Evolutionary conservation across 2,888 invertebrate species (phyloP).

Genomic region (Lochmaea capreae): DNA sequence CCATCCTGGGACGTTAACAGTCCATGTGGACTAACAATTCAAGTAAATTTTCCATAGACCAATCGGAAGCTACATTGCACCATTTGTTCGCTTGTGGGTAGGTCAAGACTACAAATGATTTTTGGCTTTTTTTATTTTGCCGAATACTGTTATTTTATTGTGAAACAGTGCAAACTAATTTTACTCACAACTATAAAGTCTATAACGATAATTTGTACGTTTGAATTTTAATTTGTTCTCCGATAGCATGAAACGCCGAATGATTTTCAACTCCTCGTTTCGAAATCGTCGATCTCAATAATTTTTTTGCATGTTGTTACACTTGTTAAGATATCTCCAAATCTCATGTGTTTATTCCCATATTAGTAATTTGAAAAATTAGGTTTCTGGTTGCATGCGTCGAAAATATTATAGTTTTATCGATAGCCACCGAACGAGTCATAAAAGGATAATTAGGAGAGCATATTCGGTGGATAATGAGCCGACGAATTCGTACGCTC

Average conservation of each 20-base stretch:
- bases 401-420: constrained; percentile 47
- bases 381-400: constrained; percentile 47
- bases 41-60: no score
- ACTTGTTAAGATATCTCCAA: constrained; percentile 47
- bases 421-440: constrained; percentile 21
- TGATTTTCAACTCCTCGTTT: constrained; percentile 9
- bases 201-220: no score
- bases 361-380: constrained; percentile 47
- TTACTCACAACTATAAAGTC: no score
- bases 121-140: no score
- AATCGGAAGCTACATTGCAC: no score
- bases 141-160: no score
- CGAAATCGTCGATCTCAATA: constrained; percentile 27
- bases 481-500: constrained; percentile 1
- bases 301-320: constrained; percentile 40
- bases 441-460: constrained; percentile 36
- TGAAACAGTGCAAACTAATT: no score
- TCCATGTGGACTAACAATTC: no score
- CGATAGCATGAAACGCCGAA: constrained; percentile 23
- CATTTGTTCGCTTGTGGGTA: no score
- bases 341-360: constrained; percentile 56
- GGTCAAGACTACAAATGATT: no score
- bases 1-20: no score
- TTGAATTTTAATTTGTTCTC: constrained; percentile 27
- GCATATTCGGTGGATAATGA: constrained; percentile 26